phyloP scores from a whole-genome alignment of 2,888 invertebrate genomes.

The Laspeyria flexula region DNA sequence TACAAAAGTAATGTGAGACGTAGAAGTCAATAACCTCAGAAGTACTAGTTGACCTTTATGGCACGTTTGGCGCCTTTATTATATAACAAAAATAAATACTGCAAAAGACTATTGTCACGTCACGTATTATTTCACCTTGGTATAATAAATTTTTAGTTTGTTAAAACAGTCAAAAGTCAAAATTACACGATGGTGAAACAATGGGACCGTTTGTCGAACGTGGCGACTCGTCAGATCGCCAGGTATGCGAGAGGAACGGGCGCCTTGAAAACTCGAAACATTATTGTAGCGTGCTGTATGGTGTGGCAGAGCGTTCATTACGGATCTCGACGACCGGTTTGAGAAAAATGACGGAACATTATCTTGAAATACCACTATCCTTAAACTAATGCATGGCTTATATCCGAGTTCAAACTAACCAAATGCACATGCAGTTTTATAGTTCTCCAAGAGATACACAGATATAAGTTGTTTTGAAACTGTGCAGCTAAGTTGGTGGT shows the following conservation, averaged over 20 bases:
- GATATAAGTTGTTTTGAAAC: slow-evolving; percentile 24
- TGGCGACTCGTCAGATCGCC: slow-evolving; percentile 40
- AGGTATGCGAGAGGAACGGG: slow-evolving; percentile 63
- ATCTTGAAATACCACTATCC: slow-evolving; percentile 51
- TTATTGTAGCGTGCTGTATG: slow-evolving; percentile 61
- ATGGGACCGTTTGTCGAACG: slow-evolving; percentile 55
- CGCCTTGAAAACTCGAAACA: slow-evolving; percentile 60
- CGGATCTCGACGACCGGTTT: slow-evolving; percentile 70
- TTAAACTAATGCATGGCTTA: slow-evolving; percentile 29
- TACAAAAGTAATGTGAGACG: background rate
- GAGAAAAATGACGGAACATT: slow-evolving; percentile 73
- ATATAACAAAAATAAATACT: slow-evolving; percentile 41
- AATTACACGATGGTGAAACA: slow-evolving; percentile 59
- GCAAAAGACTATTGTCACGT: slow-evolving; percentile 56
- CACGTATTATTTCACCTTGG: slow-evolving; percentile 56
- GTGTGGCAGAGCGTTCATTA: slow-evolving; percentile 30
- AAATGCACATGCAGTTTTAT: slow-evolving; percentile 21
- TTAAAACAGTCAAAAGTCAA: slow-evolving; percentile 59
- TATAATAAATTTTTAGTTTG: slow-evolving; percentile 45
- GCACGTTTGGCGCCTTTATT: slow-evolving; percentile 38
- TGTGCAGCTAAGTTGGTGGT: slow-evolving; percentile 31
- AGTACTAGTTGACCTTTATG: slow-evolving; percentile 35
- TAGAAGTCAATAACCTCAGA: slow-evolving; percentile 44
- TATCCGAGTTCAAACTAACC: slow-evolving; percentile 8
- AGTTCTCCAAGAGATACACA: slow-evolving; percentile 9